A percentile compares a stretch with the other conserved stretches of the same genome.
These are phyloP conservation scores for Barbus barbus DNA, from an alignment of 2,113 vertebrate species.

Conservation along the genomic window DNA sequence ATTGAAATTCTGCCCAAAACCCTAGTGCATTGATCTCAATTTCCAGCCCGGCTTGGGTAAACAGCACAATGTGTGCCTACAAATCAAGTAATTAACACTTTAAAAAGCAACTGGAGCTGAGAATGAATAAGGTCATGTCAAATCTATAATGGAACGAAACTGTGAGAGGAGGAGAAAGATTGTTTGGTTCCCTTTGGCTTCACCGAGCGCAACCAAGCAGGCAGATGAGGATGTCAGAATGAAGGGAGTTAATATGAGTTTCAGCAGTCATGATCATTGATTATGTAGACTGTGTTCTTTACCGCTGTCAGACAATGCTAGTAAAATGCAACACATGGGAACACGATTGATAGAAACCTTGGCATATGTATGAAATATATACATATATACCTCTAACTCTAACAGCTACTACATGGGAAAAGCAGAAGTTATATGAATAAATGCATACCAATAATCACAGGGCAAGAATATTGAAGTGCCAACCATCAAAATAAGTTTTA, in stretches of 20 bases:
- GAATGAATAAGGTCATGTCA: constrained; percentile 63
- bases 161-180: constrained; percentile 37
- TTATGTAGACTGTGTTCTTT: constrained; percentile 8
- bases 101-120: constrained; percentile 64
- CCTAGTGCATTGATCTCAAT: constrained; percentile 73
- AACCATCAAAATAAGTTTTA: constrained; percentile 16
- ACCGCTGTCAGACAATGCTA: background rate
- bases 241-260: background rate
- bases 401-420: background rate
- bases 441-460: background rate
- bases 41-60: constrained; percentile 70
- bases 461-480: background rate
- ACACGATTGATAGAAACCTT: background rate
- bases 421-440: background rate
- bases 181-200: constrained; percentile 41
- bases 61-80: constrained; percentile 72
- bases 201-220: background rate
- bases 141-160: constrained; percentile 51
- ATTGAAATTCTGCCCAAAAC: constrained; percentile 70
- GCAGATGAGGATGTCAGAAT: constrained; percentile 14
- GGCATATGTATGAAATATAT: background rate
- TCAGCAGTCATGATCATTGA: constrained; percentile 11
- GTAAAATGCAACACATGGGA: background rate
- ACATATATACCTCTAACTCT: background rate
- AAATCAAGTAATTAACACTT: constrained; percentile 77